Evolutionary conservation across 2,797 vertebrate species (phyloP).

Genomic region (Nannoperca obscura): DNA sequence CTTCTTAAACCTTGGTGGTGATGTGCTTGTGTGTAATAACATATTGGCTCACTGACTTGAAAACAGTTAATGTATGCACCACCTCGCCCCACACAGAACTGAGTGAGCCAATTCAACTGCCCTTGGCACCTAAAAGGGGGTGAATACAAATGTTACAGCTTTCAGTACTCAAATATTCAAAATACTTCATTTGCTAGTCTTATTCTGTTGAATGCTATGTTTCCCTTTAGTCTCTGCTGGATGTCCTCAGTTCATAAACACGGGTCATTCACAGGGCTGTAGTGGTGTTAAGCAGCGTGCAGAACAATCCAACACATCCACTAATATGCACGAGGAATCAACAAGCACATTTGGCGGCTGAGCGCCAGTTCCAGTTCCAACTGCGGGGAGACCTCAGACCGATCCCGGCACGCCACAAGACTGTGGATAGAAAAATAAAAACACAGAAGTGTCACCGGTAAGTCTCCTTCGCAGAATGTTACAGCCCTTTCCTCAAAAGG

Average conservation of each 20-base stretch:
- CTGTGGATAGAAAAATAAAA: slow-evolving; percentile 40
- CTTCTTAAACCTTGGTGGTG: slow-evolving; percentile 17
- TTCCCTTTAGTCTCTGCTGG: slow-evolving; percentile 31
- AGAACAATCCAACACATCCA: slow-evolving; percentile 41
- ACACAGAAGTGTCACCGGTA: slow-evolving; percentile 19
- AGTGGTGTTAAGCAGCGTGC: slow-evolving; percentile 8
- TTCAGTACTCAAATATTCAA: slow-evolving; percentile 50
- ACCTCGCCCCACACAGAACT: background rate
- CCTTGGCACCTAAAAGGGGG: slow-evolving; percentile 27
- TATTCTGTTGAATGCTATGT: slow-evolving; percentile 21
- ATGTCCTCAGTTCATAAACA: slow-evolving; percentile 25
- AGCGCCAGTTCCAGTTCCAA: slow-evolving; percentile 46
- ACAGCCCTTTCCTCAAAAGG: slow-evolving; percentile 15
- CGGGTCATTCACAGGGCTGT: slow-evolving; percentile 10
- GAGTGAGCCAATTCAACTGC: slow-evolving; percentile 21
- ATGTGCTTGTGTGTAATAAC: slow-evolving; percentile 42
- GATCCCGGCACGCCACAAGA: slow-evolving; percentile 22
- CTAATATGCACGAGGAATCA: slow-evolving; percentile 24
- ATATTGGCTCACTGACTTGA: slow-evolving; percentile 5
- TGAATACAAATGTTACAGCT: slow-evolving; percentile 52
- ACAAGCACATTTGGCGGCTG: background rate
- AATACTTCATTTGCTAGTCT: slow-evolving; percentile 55
- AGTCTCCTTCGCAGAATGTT: slow-evolving; percentile 14
- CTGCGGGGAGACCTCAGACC: slow-evolving; percentile 1
- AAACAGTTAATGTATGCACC: background rate